These are phyloP conservation scores for Ceraclea dissimilis DNA, from an alignment of 2,888 invertebrate genomes.

Conservation along the genomic window DNA sequence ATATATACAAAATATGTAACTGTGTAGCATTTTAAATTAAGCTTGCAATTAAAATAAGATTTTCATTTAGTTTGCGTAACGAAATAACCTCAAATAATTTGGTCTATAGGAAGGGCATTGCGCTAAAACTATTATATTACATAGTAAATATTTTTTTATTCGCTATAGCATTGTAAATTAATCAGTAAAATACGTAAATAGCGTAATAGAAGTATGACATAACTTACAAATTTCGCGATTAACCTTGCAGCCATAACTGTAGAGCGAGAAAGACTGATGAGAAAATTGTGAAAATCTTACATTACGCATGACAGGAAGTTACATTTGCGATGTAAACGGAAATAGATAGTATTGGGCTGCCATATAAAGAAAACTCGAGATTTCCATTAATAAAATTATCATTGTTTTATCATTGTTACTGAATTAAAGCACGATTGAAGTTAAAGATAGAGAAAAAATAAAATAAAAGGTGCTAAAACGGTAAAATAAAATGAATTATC, in stretches of 20 bases:
- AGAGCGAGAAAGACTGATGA: slow-evolving; percentile 34
- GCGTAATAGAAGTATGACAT: slow-evolving; percentile 13
- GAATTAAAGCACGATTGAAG: too few species aligned
- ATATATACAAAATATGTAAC: too few species aligned
- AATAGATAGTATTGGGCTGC: too few species aligned
- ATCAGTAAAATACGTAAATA: neutral
- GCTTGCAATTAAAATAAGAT: neutral
- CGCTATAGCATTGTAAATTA: neutral
- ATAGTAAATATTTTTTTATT: neutral
- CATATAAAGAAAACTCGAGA: too few species aligned
- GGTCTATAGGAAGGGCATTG: neutral
- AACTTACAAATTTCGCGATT: slow-evolving; percentile 44
- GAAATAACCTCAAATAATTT: neutral
- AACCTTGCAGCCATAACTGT: slow-evolving; percentile 50
- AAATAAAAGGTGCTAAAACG: too few species aligned
- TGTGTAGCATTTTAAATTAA: too few species aligned
- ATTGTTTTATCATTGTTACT: too few species aligned
- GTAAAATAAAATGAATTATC: too few species aligned
- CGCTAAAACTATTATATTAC: neutral
- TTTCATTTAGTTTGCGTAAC: neutral
- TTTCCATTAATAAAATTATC: too few species aligned
- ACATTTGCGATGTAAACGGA: neutral
- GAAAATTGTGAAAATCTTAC: slow-evolving; percentile 33
- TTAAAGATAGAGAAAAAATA: too few species aligned
- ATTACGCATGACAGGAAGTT: slow-evolving; percentile 48